phyloP scores from a whole-genome alignment of 23 tunicate genomes.

The Halocynthia aurantium region DNA sequence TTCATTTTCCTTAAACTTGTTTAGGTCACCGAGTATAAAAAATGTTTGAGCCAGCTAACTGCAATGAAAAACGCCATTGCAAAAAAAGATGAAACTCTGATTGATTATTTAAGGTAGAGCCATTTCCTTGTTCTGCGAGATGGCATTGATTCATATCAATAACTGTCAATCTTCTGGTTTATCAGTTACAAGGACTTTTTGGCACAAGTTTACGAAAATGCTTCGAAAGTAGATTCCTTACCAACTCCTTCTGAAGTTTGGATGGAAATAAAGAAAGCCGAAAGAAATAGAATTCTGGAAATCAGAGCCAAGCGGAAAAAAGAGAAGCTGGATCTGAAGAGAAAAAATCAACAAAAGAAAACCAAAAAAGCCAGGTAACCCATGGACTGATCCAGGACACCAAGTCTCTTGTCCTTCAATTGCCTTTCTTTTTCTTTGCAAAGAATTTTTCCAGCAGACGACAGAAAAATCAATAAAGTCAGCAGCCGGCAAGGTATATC shows the following conservation, averaged over 20 bases:
- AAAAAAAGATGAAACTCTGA: constrained; percentile 42
- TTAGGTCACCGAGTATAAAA: constrained; percentile 32
- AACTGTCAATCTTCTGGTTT: background rate
- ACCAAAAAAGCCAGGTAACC: background rate
- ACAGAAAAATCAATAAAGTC: background rate
- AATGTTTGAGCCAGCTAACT: constrained; percentile 11
- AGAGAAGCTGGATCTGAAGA: background rate
- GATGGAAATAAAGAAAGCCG: constrained; percentile 8
- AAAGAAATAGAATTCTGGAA: constrained; percentile 5
- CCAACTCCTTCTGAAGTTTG: constrained; percentile 24
- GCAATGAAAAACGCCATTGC: constrained; percentile 46
- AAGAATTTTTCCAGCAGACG: background rate
- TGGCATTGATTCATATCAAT: background rate
- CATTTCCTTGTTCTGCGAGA: no score
- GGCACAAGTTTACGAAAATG: constrained; percentile 40
- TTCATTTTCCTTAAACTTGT: background rate
- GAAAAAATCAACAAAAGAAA: background rate
- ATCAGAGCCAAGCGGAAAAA: background rate
- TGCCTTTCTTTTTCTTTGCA: background rate
- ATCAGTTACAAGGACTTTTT: constrained; percentile 43
- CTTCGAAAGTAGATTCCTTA: background rate
- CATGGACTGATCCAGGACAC: no score
- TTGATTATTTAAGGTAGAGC: constrained; percentile 45
- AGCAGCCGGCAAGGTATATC: background rate
- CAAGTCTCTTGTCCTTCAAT: background rate